Evolutionary conservation across 1,140 invertebrate species (phyloP).

Genomic region (Lordiphosa stackelbergi): DNA sequence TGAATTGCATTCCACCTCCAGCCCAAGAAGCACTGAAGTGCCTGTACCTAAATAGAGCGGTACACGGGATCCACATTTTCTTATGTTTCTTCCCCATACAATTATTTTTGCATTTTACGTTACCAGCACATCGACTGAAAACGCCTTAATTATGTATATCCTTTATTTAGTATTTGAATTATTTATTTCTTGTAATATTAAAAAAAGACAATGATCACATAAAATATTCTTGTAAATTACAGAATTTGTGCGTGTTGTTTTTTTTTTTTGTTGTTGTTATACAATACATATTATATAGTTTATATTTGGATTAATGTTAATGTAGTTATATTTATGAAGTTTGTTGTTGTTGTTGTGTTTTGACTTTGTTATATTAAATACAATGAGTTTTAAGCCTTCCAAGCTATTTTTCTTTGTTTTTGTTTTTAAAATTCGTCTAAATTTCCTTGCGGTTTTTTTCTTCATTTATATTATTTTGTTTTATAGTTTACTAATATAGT

Average conservation of each 20-base stretch:
- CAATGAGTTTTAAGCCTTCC: slow-evolving; percentile 56
- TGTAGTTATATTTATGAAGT: slow-evolving; percentile 55
- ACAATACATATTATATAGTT: slow-evolving; percentile 66
- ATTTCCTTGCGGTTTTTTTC: slow-evolving; percentile 46
- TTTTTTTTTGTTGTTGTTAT: slow-evolving; percentile 47
- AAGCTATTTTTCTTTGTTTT: slow-evolving; percentile 45
- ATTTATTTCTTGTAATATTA: too few relatives aligned
- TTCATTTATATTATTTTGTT: slow-evolving; percentile 9
- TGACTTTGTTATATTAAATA: slow-evolving; percentile 32
- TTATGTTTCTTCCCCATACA: too few relatives aligned
- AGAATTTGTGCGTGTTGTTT: slow-evolving; percentile 43
- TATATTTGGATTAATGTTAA: slow-evolving; percentile 54
- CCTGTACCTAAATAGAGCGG: too few relatives aligned
- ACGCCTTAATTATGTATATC: too few relatives aligned
- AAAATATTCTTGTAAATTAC: slow-evolving; percentile 74
- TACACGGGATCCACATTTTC: too few relatives aligned
- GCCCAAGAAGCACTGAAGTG: too few relatives aligned
- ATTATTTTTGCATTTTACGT: too few relatives aligned
- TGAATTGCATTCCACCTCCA: too few relatives aligned
- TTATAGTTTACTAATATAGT: slow-evolving; percentile 46
- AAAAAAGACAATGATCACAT: too few relatives aligned
- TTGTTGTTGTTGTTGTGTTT: slow-evolving; percentile 24
- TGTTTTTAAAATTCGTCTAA: slow-evolving; percentile 71
- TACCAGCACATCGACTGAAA: too few relatives aligned
- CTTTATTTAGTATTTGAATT: too few relatives aligned